Evolutionary conservation across 2,797 vertebrate species (phyloP).

Genomic region (Pagetopsis macropterus): DNA sequence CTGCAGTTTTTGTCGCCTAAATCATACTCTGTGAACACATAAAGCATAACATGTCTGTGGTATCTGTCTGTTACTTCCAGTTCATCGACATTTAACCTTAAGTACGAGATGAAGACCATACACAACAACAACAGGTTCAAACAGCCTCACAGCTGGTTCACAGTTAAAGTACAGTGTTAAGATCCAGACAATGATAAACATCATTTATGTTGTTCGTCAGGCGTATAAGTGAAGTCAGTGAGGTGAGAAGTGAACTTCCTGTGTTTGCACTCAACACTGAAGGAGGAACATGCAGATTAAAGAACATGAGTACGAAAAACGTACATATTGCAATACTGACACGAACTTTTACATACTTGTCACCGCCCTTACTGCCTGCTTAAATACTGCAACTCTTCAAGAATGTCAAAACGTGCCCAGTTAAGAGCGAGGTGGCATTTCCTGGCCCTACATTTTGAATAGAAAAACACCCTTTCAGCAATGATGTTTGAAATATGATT

Average conservation of each 20-base stretch:
- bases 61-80: too few relatives aligned
- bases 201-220: neutral
- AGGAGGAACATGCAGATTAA: slow-evolving; percentile 43
- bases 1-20: too few relatives aligned
- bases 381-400: neutral
- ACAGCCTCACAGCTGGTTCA: neutral
- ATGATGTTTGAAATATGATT: too few relatives aligned
- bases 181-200: slow-evolving; percentile 32
- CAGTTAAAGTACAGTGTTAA: neutral
- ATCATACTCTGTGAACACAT: too few relatives aligned
- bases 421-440: too few relatives aligned
- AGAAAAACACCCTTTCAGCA: neutral
- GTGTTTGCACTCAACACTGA: slow-evolving; percentile 43
- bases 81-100: too few relatives aligned
- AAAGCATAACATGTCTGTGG: too few relatives aligned
- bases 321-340: neutral
- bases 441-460: neutral
- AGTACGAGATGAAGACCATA: too few relatives aligned
- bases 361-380: too few relatives aligned
- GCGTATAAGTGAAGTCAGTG: slow-evolving; percentile 39
- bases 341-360: rapidly evolving
- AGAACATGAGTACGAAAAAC: neutral
- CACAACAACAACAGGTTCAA: too few relatives aligned
- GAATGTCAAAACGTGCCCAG: too few relatives aligned
- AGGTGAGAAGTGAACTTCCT: slow-evolving; percentile 80